Evolutionary conservation across 2,113 vertebrate genomes (phyloP).

Genomic region (Neoarius graeffei): DNA sequence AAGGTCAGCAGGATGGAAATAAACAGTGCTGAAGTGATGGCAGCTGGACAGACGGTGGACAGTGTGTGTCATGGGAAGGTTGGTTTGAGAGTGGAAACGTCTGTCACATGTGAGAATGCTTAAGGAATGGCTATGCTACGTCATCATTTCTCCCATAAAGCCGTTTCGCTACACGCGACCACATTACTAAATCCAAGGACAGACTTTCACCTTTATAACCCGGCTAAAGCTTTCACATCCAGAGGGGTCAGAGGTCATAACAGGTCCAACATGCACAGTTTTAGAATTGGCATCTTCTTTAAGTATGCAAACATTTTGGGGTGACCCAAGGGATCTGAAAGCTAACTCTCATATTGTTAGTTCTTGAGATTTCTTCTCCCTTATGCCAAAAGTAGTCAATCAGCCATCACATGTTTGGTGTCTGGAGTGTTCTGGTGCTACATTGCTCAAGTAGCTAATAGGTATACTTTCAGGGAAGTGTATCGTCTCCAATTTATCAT

Average conservation of each 20-base stretch:
- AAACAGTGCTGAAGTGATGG: slow-evolving; percentile 44
- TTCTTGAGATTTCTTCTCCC: background rate
- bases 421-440: background rate
- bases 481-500: background rate
- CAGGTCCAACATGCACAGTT: background rate
- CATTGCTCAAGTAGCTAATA: background rate
- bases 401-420: no score
- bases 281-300: background rate
- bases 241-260: slow-evolving; percentile 1
- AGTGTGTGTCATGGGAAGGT: background rate
- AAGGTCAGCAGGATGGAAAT: slow-evolving; percentile 48
- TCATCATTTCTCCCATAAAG: background rate
- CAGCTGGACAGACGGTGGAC: slow-evolving; percentile 22
- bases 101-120: background rate
- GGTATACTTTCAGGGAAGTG: background rate
- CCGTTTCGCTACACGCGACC: background rate
- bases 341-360: background rate
- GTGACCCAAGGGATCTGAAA: background rate
- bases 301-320: background rate
- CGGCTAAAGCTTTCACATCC: background rate
- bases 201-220: slow-evolving; percentile 47
- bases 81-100: background rate
- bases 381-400: background rate
- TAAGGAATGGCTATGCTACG: background rate
- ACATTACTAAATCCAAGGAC: slow-evolving; percentile 60